Percentiles rank a stretch among this genome's conserved stretches.
Conservation (phyloP, 1,140 invertebrate species). For the Trichogramma pretiosum region DNA sequence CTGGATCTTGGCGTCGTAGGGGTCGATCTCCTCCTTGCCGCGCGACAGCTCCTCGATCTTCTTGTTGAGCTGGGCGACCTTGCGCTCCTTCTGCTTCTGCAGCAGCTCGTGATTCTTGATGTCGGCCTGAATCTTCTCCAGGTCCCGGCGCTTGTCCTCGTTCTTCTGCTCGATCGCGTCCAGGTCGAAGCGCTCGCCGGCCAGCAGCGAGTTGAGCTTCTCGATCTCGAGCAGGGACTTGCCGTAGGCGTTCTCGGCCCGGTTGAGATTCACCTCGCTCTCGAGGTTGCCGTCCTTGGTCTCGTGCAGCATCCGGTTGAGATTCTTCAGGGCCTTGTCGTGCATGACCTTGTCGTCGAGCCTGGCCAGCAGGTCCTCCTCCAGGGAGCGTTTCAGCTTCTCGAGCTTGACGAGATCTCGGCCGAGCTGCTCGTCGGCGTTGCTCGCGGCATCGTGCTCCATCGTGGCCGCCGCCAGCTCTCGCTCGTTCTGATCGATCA, state of each 20-base stretch:
- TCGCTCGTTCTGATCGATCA: constrained; percentile 51
- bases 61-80: constrained; percentile 47
- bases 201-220: constrained; percentile 39
- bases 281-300: constrained; percentile 38
- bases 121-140: constrained; percentile 42
- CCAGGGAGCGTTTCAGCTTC: constrained; percentile 48
- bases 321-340: constrained; percentile 49
- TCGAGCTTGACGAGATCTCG: constrained; percentile 48
- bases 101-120: constrained; percentile 29
- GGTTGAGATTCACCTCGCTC: constrained; percentile 51
- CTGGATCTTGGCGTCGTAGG: constrained; percentile 48
- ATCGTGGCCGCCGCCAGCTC: no score
- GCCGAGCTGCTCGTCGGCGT: constrained; percentile 34
- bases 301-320: constrained; percentile 45
- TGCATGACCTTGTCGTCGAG: constrained; percentile 60
- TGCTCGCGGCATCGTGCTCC: constrained; percentile 27
- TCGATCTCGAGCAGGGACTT: constrained; percentile 54
- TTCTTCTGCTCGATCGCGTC: constrained; percentile 44
- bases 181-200: constrained; percentile 40
- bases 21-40: constrained; percentile 39
- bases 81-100: constrained; percentile 47
- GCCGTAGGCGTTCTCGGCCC: constrained; percentile 56
- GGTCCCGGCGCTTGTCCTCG: constrained; percentile 43
- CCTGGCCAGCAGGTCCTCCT: constrained; percentile 54
- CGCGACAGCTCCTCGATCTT: constrained; percentile 47